Evolutionary conservation across 2,797 vertebrate genomes (phyloP), one percentile per base, ranked within the genome.

Genomic region (Australoheros facetus): DNA sequence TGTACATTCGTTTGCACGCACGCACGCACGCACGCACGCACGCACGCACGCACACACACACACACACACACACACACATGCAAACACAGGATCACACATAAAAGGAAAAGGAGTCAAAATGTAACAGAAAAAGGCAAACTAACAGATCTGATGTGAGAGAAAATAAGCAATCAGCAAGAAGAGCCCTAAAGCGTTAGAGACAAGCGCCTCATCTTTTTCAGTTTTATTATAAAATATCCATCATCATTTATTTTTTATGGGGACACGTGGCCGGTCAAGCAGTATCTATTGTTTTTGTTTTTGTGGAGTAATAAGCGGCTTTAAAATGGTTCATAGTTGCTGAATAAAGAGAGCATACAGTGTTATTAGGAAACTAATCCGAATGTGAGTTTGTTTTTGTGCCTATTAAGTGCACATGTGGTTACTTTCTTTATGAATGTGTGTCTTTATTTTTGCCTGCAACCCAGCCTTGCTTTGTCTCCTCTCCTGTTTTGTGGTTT

Each of bases 401-500:
- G 56, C 66, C n/a, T 54, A 2, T 75, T 70, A 77, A 26, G 34
- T 81, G 55, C 48, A 1, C 13, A 16, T 48, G 56, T 83, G 81
- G 30, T 13, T 56, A 14, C 73, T 56, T 23, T 10, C 48, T 78
- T 55, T 58, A 13, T 77, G 71, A 74, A 56, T 75, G 48, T 58
- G 42, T 81, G 79, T 7, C 14, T 85, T 71, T 92, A 78, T 84
- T 83, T 84, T 73, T n/a, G 73, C 56, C 78, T 81, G 53, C 75
- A 79, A 84, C 84, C 73, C 80, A 54, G 88, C 80, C 85, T 79
- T 56, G 85, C 88, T 92, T 90, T 90, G 92, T 90, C 87, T 91
- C 56, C 55, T 55, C 75, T 70, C 66, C 69, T 73, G 28, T 87
- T 87, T 83, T 70, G 82, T 87, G 90, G 85, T 81, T 82, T 82